These are phyloP conservation scores for Casuarius casuarius DNA, from an alignment of 2,113 vertebrate genomes.

Conservation along the genomic window DNA sequence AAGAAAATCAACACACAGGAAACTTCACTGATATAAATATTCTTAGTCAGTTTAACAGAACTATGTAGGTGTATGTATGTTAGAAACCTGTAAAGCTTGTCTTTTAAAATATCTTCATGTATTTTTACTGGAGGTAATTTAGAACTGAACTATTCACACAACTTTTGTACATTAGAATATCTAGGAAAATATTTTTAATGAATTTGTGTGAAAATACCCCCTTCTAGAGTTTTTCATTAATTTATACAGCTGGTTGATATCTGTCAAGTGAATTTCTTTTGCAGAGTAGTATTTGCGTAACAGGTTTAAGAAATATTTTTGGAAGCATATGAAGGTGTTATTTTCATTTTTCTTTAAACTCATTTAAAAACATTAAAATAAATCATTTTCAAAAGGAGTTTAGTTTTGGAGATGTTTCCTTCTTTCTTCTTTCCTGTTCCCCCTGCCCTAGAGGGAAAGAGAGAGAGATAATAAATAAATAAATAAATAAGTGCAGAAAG, in stretches of 20 bases:
- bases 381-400: neutral
- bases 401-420: neutral
- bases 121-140: neutral
- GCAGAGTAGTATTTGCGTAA: neutral
- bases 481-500: neutral
- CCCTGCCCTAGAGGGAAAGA: neutral
- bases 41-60: neutral
- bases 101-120: neutral
- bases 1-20: neutral
- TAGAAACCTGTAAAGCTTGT: neutral
- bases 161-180: neutral
- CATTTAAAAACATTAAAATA: neutral
- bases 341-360: neutral
- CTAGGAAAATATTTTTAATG: neutral
- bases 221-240: neutral
- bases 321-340: neutral
- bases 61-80: fast-evolving
- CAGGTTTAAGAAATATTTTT: neutral
- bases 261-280: neutral
- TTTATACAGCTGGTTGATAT: neutral
- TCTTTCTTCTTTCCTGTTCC: neutral
- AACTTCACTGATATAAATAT: neutral
- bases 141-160: neutral
- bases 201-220: neutral
- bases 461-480: neutral